Base-by-base conservation (phyloP, 2,113 vertebrate genomes). In the Chascanopsetta lugubris region DNA sequence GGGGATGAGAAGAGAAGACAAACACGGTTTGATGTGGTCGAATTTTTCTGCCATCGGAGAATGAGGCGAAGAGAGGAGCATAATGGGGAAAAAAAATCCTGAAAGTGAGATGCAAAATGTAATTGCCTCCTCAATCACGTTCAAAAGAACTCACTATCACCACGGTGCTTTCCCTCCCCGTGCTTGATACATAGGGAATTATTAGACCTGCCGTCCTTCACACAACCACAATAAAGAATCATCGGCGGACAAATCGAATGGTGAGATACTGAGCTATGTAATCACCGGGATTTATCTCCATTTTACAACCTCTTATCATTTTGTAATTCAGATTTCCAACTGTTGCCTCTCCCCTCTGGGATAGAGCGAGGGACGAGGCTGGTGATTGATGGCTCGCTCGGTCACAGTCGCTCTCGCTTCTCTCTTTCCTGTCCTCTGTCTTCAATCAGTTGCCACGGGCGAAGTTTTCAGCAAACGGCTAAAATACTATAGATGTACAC, bases 241-340 rank as follows among this genome's bases (percentile, higher is more conserved):
- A 84, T 78, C n/a, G 65, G 49, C 76, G 45, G 60, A 64, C 34
- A 69, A 86, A 86, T 86, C 50, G 20, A 85, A 85, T 85, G 81
- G 79, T 68, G 59, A 72, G 79, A 84, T 65, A 80, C 47, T 66
- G 72, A 85, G 79, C 75, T 68, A 73, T 77, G 83, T 89, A 88
- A 91, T 90, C 80, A 81, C 69, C 43, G 2, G 79, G 79, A 87
- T 88, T 87, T 87, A 90, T 88, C 83, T 88, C 72, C 72, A 84
- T 89, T 89, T 86, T 89, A 85, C 85, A 89, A 75, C 76, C 82
- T 85, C 73, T 84, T 85, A 87, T 80, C 69, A 69, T 84, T 81
- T 83, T 66, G 81, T 86, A 87, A 88, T 83, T 87, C 77, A 88
- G 65, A 74, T 73, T 72, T 88, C 70, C 85, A 87, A 87, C 83